Base-by-base conservation (phyloP, 2,888 invertebrate genomes). In the Thecophora atra region DNA sequence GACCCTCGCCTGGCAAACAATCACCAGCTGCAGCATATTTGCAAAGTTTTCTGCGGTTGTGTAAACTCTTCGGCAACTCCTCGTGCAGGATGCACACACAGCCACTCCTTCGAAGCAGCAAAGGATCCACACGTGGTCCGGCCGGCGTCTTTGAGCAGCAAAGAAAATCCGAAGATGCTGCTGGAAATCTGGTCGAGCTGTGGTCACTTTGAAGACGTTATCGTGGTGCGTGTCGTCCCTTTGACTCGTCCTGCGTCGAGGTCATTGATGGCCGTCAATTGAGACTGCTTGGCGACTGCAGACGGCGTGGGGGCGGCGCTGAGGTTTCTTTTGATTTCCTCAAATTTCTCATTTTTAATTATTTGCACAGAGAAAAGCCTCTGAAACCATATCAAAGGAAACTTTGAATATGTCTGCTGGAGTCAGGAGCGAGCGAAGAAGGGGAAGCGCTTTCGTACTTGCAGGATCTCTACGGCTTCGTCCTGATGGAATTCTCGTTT, bases 181-280 rank as follows among this genome's bases (percentile, higher is more conserved):
- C 24, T 51, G 51, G 58, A 37, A 19, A 42, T 28, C 21, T 19
- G 76, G 80, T 21, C 28, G 24, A 13, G 72, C 26, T 83, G 83
- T 75, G 83, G 83, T 83, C 80, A 81, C 81, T 83, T 83, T 82
- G 82, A 82, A 71, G 76, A 74, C 71, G 72, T 52, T 71, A 51
- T 15, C 28, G 52, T 52, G 66, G 19, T 58, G 13, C 15, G 47
- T 47, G 15, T 21, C 21, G 37, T 44, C 60, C 24, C 13, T 69
- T 54, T 21, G 44, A 42, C 44, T n/a, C 37, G 21, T n/a, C 17
- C 63, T 42, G 69, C 71, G 54, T 60, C 47, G 68, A 58, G n/a
- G 66, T 24, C 69, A 73, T 71, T 74, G 70, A 72, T 71, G 73
- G 73, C 71, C 73, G 58, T 75, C 73, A 73, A 75, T 75, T 75